Evolutionary conservation across 2,113 vertebrate genomes (phyloP).

Genomic region (Albula goreensis): DNA sequence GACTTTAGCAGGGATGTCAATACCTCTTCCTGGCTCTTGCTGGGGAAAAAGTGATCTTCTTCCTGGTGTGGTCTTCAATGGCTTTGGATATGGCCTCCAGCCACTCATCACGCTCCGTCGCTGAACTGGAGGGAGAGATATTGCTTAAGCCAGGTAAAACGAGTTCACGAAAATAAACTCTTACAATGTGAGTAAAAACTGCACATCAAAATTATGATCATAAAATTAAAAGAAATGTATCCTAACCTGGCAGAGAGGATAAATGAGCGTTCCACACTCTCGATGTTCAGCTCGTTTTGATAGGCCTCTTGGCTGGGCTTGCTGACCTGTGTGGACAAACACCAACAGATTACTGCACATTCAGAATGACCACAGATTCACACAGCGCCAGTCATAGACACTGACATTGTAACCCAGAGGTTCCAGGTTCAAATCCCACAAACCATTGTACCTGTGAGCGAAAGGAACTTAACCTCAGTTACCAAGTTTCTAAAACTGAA

Average conservation of each 20-base stretch:
- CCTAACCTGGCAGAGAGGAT: conserved; percentile 93
- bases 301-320: conserved; percentile 98
- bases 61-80: conserved; percentile 93
- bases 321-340: conserved; percentile 75
- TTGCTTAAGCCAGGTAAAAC: too few species aligned
- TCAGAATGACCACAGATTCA: not conserved
- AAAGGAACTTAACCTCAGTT: not conserved
- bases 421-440: too few species aligned
- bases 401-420: not conserved
- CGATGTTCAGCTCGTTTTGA: conserved; percentile 97
- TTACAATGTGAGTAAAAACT: too few species aligned
- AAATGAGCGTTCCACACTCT: conserved; percentile 96
- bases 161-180: too few species aligned
- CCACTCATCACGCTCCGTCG: conserved; percentile 94
- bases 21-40: conserved; percentile 92
- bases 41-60: conserved; percentile 92
- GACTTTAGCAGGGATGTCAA: not conserved
- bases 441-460: too few species aligned
- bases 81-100: conserved; percentile 91
- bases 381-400: not conserved
- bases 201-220: too few species aligned
- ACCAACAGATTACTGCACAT: not conserved
- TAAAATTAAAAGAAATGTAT: too few species aligned
- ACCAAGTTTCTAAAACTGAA: not conserved
- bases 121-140: conserved; percentile 75